phyloP scores from a whole-genome alignment of 2,888 invertebrate genomes.

The Mesochorus sp. region DNA sequence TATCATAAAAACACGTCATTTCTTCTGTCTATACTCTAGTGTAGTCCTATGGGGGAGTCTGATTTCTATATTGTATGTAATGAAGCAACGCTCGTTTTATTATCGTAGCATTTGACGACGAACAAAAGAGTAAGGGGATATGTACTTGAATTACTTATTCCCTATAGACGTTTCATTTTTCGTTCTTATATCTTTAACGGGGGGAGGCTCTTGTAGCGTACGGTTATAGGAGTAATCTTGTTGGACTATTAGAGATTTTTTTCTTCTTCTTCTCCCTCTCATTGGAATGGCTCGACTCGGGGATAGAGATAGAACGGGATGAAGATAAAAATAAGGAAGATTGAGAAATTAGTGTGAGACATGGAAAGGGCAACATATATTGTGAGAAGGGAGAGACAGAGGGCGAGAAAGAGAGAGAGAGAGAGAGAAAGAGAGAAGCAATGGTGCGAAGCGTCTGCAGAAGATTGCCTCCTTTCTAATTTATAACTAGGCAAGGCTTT shows the following conservation, averaged over 20 bases:
- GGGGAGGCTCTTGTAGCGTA: neutral
- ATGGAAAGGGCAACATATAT: conserved; percentile 12
- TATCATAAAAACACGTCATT: no score
- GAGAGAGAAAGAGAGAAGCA: conserved; percentile 3
- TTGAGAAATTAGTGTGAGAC: conserved; percentile 34
- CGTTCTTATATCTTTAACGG: neutral
- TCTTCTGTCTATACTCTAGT: no score
- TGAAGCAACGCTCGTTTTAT: no score
- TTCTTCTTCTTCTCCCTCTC: conserved; percentile 34
- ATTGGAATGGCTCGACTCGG: conserved; percentile 9
- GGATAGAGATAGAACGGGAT: neutral
- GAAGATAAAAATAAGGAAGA: conserved; percentile 2
- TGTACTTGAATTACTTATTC: no score
- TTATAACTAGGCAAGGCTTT: conserved; percentile 80
- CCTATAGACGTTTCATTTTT: conserved; percentile 19
- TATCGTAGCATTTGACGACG: no score
- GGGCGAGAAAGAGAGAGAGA: conserved; percentile 25
- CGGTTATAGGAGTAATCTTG: conserved; percentile 23
- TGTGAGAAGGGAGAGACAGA: neutral
- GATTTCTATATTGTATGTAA: no score
- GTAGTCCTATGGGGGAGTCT: no score
- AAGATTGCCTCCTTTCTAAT: conserved; percentile 81
- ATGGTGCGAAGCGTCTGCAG: conserved; percentile 27
- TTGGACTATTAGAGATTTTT: conserved; percentile 7
- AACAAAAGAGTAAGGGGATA: no score